Conservation (phyloP, 2,888 invertebrate species). For the Eupithecia pulchellata region DNA sequence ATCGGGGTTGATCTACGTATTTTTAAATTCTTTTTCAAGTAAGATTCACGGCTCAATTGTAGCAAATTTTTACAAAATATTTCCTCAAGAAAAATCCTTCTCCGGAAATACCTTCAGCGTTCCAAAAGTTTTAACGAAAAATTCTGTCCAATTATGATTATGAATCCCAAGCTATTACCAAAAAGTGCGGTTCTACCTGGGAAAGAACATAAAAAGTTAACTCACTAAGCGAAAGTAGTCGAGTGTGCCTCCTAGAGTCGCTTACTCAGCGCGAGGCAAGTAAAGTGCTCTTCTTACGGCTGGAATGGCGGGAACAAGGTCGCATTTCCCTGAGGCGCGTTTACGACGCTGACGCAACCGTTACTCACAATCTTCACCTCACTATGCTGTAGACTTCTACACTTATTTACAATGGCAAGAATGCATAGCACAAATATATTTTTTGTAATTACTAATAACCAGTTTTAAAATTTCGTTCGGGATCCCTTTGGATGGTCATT, state of each 20-base stretch:
- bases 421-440: constrained; percentile 39
- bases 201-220: constrained; percentile 55
- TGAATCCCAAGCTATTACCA: constrained; percentile 46
- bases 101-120: neutral
- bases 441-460: neutral
- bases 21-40: constrained; percentile 30
- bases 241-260: constrained; percentile 55
- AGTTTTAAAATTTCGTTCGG: neutral
- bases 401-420: constrained; percentile 60
- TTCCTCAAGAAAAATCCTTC: neutral
- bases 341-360: constrained; percentile 65
- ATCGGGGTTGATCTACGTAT: constrained; percentile 69
- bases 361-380: constrained; percentile 61
- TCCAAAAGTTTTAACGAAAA: constrained; percentile 36
- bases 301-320: constrained; percentile 48
- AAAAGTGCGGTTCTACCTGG: constrained; percentile 46
- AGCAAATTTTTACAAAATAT: neutral
- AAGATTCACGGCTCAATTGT: neutral
- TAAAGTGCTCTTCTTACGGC: constrained; percentile 51
- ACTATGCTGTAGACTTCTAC: constrained; percentile 54
- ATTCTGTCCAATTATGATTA: constrained; percentile 43
- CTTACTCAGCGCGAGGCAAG: constrained; percentile 62
- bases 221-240: constrained; percentile 57
- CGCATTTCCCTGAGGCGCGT: constrained; percentile 75
- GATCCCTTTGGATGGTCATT: neutral